Percentiles rank a stretch among this genome's conserved stretches.
phyloP scores from a whole-genome alignment of 2,113 vertebrate genomes.

The Trinectes maculatus region DNA sequence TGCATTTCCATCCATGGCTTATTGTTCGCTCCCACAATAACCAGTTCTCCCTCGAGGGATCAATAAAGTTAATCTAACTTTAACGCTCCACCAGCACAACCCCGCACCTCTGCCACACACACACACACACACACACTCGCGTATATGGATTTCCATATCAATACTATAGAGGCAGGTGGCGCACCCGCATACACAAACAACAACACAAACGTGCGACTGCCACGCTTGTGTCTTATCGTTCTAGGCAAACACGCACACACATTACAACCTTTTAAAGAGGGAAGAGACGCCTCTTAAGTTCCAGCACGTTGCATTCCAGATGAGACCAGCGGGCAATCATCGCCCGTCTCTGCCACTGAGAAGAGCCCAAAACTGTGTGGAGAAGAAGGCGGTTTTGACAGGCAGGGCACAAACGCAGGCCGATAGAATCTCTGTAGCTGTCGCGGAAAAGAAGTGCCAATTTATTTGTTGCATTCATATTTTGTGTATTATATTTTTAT shows the following conservation, averaged over 20 bases:
- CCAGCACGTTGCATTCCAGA: constrained; percentile 74
- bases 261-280: constrained; percentile 45
- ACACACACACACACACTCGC: constrained; percentile 11
- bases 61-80: constrained; percentile 66
- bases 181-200: constrained; percentile 16
- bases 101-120: constrained; percentile 18
- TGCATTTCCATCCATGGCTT: constrained; percentile 34
- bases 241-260: constrained; percentile 9
- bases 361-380: constrained; percentile 80
- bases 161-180: constrained; percentile 28
- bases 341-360: constrained; percentile 74
- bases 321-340: constrained; percentile 77
- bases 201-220: constrained; percentile 39
- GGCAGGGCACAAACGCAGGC: constrained; percentile 80
- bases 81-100: constrained; percentile 23
- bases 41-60: constrained; percentile 39
- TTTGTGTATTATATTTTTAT: too few species aligned
- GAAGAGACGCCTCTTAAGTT: constrained; percentile 73
- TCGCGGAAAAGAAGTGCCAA: too few species aligned
- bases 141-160: constrained; percentile 49
- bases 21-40: constrained; percentile 51
- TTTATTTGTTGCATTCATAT: too few species aligned
- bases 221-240: constrained; percentile 40
- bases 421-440: constrained; percentile 84
- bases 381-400: constrained; percentile 80